Conservation (phyloP, 1,140 invertebrate species). For the Aphelinus certus region DNA sequence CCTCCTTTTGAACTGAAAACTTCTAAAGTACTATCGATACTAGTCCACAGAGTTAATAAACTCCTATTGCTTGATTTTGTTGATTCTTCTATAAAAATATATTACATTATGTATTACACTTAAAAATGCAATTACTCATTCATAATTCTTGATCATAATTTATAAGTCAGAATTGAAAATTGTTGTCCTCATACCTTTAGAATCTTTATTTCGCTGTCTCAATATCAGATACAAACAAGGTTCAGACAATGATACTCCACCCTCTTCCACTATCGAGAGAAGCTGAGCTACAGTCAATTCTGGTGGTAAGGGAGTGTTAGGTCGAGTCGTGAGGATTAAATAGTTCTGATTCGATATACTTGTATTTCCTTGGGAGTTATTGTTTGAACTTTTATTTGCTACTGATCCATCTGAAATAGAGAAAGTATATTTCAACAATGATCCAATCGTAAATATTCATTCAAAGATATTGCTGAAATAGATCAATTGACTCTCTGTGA, state of each 20-base stretch:
- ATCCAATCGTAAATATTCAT: neutral
- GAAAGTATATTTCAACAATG: constrained; percentile 20
- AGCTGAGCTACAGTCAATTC: constrained; percentile 73
- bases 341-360: constrained; percentile 58
- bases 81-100: constrained; percentile 46
- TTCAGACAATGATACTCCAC: constrained; percentile 68
- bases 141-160: neutral
- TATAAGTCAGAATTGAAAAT: neutral
- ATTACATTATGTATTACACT: neutral
- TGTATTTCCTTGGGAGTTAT: constrained; percentile 43
- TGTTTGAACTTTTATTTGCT: constrained; percentile 47
- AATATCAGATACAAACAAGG: constrained; percentile 66
- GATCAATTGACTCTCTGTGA: too few relatives aligned
- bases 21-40: constrained; percentile 76
- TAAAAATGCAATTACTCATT: neutral
- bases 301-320: constrained; percentile 65
- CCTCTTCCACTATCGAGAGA: constrained; percentile 68
- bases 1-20: constrained; percentile 87
- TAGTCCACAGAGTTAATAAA: constrained; percentile 53
- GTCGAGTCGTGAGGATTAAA: constrained; percentile 62
- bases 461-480: too few relatives aligned
- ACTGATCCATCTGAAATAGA: constrained; percentile 45
- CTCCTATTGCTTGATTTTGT: constrained; percentile 50
- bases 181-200: constrained; percentile 51
- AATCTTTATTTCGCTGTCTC: constrained; percentile 58